phyloP scores from a whole-genome alignment of 2,888 invertebrate species.

The Isotomurus palustris region DNA sequence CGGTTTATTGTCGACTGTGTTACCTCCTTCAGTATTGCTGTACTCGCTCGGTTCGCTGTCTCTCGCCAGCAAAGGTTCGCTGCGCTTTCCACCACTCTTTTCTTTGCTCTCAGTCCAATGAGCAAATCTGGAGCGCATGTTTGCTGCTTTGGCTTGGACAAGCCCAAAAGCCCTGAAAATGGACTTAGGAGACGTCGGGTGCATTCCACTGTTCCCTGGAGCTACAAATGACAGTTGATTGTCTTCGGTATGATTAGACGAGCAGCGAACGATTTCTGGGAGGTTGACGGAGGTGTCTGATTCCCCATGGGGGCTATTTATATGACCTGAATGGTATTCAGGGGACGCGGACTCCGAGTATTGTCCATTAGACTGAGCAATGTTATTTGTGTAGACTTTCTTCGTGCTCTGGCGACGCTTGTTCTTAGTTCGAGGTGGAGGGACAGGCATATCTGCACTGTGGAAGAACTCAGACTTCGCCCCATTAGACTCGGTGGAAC shows the following conservation, averaged over 20 bases:
- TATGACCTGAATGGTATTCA: too few species aligned
- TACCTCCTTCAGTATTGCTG: slow-evolving; percentile 12
- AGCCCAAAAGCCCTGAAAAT: slow-evolving; percentile 42
- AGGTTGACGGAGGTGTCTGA: neutral
- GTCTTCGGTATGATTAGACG: neutral
- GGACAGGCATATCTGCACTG: too few species aligned
- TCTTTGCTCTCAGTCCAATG: slow-evolving; percentile 41
- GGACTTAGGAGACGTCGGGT: slow-evolving; percentile 40
- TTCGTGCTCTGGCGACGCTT: too few species aligned
- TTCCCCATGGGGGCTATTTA: too few species aligned
- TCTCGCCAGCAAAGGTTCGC: neutral
- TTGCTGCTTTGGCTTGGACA: slow-evolving; percentile 45
- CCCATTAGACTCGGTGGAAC: slow-evolving; percentile 1
- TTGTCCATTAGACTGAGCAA: too few species aligned
- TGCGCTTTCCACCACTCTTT: slow-evolving; percentile 11
- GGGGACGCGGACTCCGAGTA: too few species aligned
- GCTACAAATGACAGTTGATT: neutral
- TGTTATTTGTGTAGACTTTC: too few species aligned
- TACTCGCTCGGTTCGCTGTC: neutral
- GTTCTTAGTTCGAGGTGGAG: too few species aligned
- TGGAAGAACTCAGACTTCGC: too few species aligned
- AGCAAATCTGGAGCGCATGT: slow-evolving; percentile 38
- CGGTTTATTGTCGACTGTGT: too few species aligned
- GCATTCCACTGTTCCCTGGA: slow-evolving; percentile 10
- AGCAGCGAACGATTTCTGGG: slow-evolving; percentile 8